Evolutionary conservation across 2,113 vertebrate species (phyloP).

Genomic region (Prionailurus bengalensis): DNA sequence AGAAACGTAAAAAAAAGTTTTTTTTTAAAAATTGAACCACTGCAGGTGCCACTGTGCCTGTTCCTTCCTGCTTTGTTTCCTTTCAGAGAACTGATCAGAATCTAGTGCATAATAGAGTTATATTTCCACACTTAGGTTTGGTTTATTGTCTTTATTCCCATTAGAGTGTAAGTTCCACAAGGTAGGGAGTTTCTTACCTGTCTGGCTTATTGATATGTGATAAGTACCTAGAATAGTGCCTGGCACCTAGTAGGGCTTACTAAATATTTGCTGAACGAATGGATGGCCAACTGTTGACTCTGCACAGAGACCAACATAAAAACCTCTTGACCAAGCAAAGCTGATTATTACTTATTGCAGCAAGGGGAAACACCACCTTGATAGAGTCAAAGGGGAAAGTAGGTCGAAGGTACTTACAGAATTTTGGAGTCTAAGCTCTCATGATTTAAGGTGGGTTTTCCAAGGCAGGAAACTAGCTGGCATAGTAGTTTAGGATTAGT

Average conservation of each 20-base stretch:
- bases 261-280: neutral
- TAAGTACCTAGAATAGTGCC: neutral
- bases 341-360: neutral
- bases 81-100: neutral
- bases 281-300: neutral
- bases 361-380: neutral
- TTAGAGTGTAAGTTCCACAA: neutral
- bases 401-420: neutral
- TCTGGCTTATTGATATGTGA: neutral
- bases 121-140: neutral
- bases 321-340: neutral
- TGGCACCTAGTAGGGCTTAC: neutral
- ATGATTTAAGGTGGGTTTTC: neutral
- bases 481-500: neutral
- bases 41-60: neutral
- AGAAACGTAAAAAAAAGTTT: no score
- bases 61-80: neutral
- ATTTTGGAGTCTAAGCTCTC: neutral
- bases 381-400: neutral
- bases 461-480: neutral
- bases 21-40: no score
- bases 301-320: neutral
- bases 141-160: neutral
- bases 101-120: neutral
- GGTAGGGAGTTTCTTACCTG: neutral